A percentile compares a stretch with the other conserved stretches of the same genome.
These are phyloP conservation scores for Pteronura brasiliensis DNA, from an alignment of 2,113 vertebrate genomes.

Conservation along the genomic window DNA sequence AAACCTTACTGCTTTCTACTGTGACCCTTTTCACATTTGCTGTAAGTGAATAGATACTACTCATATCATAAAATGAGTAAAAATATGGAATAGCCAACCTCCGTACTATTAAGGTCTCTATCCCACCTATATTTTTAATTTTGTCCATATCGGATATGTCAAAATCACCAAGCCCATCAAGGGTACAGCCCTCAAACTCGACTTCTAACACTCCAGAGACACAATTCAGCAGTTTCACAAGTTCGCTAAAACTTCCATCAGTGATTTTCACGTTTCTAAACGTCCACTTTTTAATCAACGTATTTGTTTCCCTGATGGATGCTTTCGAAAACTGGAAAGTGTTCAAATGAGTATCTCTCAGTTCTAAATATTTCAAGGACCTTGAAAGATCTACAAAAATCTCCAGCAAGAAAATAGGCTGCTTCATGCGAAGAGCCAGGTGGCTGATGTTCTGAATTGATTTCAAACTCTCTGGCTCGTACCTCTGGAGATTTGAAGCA, in stretches of 20 bases:
- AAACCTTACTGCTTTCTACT: conserved; percentile 81
- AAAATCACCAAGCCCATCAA: conserved; percentile 75
- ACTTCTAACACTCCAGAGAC: conserved; percentile 67
- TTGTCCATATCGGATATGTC: rapidly evolving
- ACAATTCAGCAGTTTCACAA: conserved; percentile 31
- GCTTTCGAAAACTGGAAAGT: not conserved
- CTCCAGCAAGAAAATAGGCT: not conserved
- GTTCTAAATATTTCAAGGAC: conserved; percentile 78
- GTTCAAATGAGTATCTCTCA: conserved; percentile 63
- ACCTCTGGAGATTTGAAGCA: conserved; percentile 74
- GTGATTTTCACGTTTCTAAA: conserved; percentile 74
- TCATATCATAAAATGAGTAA: conserved; percentile 75
- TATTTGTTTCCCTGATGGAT: rapidly evolving
- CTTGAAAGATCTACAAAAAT: conserved; percentile 79
- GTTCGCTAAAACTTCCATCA: not conserved
- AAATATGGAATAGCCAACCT: conserved; percentile 64
- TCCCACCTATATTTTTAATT: not conserved
- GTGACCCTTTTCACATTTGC: conserved; percentile 74
- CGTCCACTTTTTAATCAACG: conserved; percentile 61
- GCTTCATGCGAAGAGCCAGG: conserved; percentile 72
- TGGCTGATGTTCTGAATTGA: conserved; percentile 62
- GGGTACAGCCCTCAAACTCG: conserved; percentile 70
- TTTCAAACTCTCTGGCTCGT: conserved; percentile 76
- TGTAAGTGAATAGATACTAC: not conserved
- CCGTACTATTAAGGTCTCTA: conserved; percentile 67